Conservation (phyloP, 2,888 invertebrate species). For the Frankliniella intonsa region DNA sequence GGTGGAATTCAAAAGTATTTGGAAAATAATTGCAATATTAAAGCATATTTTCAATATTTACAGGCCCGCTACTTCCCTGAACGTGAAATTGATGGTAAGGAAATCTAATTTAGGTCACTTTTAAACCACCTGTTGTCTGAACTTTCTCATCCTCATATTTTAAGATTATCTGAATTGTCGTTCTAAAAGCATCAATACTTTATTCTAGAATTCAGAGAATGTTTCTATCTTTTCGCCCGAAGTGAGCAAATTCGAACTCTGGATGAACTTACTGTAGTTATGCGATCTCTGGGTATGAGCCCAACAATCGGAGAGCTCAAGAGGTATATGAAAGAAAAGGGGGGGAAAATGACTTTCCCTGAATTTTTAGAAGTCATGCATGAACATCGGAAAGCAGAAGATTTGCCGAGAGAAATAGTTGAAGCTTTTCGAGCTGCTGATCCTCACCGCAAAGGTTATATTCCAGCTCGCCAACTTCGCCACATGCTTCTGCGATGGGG, state of each 20-base stretch:
- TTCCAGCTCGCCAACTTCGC: constrained; percentile 76
- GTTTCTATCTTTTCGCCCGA: constrained; percentile 89
- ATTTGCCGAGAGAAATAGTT: constrained; percentile 74
- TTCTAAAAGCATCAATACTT: constrained; percentile 25
- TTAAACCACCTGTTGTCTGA: neutral
- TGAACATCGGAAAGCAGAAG: constrained; percentile 77
- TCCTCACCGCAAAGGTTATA: constrained; percentile 62
- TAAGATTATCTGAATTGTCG: neutral
- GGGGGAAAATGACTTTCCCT: constrained; percentile 90
- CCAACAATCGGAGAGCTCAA: constrained; percentile 89
- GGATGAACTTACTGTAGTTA: constrained; percentile 88
- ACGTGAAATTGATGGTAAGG: constrained; percentile 87
- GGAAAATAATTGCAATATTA: neutral
- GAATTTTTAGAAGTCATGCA: constrained; percentile 95
- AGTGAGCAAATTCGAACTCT: constrained; percentile 82
- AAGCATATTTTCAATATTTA: constrained; percentile 43
- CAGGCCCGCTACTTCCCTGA: constrained; percentile 92
- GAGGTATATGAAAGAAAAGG: constrained; percentile 70
- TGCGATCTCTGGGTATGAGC: constrained; percentile 90
- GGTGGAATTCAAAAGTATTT: neutral
- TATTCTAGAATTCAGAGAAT: constrained; percentile 86
- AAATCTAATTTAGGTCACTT: constrained; percentile 27
- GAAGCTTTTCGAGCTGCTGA: constrained; percentile 89
- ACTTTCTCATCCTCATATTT: constrained; percentile 28
- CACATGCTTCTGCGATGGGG: constrained; percentile 89